These are phyloP conservation scores for Taenaris catops DNA, from an alignment of 2,888 invertebrate species.

Conservation along the genomic window DNA sequence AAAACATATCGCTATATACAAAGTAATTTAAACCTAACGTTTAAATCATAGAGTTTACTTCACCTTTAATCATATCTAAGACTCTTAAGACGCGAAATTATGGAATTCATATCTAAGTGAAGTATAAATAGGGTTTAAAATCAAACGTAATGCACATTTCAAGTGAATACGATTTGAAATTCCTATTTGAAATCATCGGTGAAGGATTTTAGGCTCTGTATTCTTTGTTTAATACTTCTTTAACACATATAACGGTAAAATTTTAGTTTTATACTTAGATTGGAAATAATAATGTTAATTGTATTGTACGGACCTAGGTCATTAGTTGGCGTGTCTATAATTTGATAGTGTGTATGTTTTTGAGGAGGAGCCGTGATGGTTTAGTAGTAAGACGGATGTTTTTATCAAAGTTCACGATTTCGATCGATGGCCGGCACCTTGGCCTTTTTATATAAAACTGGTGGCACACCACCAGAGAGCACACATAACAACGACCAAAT, in stretches of 20 bases:
- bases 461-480: too few species aligned
- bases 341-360: too few species aligned
- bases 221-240: constrained; percentile 63
- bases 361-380: too few species aligned
- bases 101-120: constrained; percentile 3
- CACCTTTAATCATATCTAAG: constrained; percentile 19
- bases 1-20: constrained; percentile 55
- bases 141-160: constrained; percentile 19
- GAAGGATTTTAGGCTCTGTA: constrained; percentile 75
- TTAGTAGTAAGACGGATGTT: too few species aligned
- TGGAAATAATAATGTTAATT: too few species aligned
- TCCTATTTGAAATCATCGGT: constrained; percentile 70
- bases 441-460: too few species aligned
- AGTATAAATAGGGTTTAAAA: constrained; percentile 15
- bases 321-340: too few species aligned
- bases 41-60: constrained; percentile 34
- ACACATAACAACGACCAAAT: too few species aligned
- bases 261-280: constrained; percentile 50
- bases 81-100: constrained; percentile 11
- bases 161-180: constrained; percentile 72
- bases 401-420: too few species aligned
- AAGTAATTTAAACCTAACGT: constrained; percentile 39
- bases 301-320: too few species aligned
- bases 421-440: too few species aligned
- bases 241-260: constrained; percentile 67